A percentile compares a stretch with the other conserved stretches of the same genome.
Evolutionary conservation across 2,113 vertebrate genomes (phyloP).

Genomic region (Macroglossus sobrinus): DNA sequence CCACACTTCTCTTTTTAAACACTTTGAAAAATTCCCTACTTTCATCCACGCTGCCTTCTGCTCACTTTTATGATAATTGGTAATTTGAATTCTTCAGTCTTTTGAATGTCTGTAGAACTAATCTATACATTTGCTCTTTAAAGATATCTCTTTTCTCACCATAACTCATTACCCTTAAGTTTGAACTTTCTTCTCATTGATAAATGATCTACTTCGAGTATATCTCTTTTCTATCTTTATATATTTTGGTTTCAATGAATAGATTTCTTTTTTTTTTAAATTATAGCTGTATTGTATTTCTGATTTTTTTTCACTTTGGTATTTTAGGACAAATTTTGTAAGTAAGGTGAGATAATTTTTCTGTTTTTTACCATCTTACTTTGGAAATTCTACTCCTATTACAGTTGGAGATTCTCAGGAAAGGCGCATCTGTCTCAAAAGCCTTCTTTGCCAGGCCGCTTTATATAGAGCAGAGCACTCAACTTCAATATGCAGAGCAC

Average conservation of each 20-base stretch:
- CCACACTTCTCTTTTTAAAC: neutral
- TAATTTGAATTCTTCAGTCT: neutral
- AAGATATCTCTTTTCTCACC: neutral
- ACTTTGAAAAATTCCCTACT: neutral
- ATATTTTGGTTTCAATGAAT: neutral
- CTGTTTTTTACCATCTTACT: neutral
- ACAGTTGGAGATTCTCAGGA: neutral
- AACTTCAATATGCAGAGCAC: neutral
- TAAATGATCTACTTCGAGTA: neutral
- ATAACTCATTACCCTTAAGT: neutral
- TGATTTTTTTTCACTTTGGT: neutral
- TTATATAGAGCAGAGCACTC: neutral
- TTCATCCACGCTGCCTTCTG: neutral
- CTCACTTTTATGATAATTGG: neutral
- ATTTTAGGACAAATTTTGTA: neutral
- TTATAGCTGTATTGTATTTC: neutral
- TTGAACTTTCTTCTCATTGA: neutral
- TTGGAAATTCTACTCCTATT: neutral
- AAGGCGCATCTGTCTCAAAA: neutral
- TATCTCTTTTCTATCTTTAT: neutral
- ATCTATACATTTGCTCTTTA: neutral
- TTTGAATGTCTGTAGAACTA: neutral
- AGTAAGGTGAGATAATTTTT: neutral
- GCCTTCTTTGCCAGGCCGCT: neutral
- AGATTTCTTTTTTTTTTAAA: neutral